Evolutionary conservation across 2,797 vertebrate species (phyloP), one percentile per base, ranked within the genome.

Genomic region (Siniperca obscura): DNA sequence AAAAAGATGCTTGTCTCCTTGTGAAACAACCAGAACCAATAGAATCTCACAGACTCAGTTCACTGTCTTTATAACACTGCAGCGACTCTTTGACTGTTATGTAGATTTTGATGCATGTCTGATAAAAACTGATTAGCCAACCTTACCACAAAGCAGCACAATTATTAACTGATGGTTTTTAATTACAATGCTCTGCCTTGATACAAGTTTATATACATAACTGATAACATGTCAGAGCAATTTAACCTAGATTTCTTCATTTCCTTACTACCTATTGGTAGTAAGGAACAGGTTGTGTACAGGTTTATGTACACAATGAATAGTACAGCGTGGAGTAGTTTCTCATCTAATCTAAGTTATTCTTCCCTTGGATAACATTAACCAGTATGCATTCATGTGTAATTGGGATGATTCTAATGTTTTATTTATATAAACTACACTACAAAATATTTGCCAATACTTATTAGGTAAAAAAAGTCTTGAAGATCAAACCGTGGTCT

Each of bases 351-450:
- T 73, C 21, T 12, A 52, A 80, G 4, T 46, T 52, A 34, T 64
- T 74, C 11, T n/a, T 56, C 59, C 16, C 22, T 55, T 38, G 6
- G n/a, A 76, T 67, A 53, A 30, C 66, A 80, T 83, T 50, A 76
- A 75, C 7, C 38, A 68, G 21, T 38, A 46, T 55, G 14, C 48
- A 44, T 70, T 77, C 3, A 71, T 62, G 30, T 38, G 38, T 66
- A 72, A 71, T 74, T 65, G 59, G 42, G 60, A 14, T 42, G 38
- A 61, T 69, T 44, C 36, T 44, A 30, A 76, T 74, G 42, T 56
- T 78, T 86, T 44, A 83, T 84, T 78, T 38, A 70, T 79, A 22
- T 9, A 14, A 56, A 56, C 13, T 14, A 44, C 27, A 68, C 27
- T 9, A 36, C 16, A 59, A 62, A 74, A 77, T 50, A 84, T 81